These are phyloP conservation scores for Trichacis sp. DNA, from an alignment of 2,888 invertebrate species.

Conservation along the genomic window DNA sequence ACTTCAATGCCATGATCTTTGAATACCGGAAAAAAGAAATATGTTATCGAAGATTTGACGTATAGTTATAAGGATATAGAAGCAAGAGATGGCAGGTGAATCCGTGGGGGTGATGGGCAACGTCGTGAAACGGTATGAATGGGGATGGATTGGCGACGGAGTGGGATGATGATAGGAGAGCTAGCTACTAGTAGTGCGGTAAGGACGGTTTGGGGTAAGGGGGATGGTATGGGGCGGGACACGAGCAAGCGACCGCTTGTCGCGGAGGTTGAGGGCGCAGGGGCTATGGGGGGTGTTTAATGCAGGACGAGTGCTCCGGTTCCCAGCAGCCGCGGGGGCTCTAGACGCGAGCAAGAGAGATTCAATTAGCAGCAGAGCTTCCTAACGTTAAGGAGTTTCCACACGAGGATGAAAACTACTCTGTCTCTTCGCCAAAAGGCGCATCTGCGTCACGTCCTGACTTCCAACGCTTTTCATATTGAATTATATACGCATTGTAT, in stretches of 20 bases:
- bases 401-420: conserved; percentile 51
- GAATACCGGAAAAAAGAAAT: too few relatives aligned
- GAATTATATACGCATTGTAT: too few relatives aligned
- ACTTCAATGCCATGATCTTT: too few relatives aligned
- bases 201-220: conserved; percentile 29
- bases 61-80: too few relatives aligned
- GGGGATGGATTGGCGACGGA: neutral
- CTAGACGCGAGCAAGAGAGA: conserved; percentile 67
- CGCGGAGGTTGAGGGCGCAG: conserved; percentile 59
- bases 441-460: conserved; percentile 4
- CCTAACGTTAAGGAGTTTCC: conserved; percentile 66
- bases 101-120: conserved; percentile 6
- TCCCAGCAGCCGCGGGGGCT: conserved; percentile 67
- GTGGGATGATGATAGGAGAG: conserved; percentile 23
- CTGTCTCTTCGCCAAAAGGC: conserved; percentile 28
- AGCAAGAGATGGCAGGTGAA: conserved; percentile 11
- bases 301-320: conserved; percentile 67
- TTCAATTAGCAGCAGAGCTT: conserved; percentile 69
- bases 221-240: conserved; percentile 45
- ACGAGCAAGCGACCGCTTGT: conserved; percentile 53
- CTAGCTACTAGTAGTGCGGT: conserved; percentile 25
- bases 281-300: conserved; percentile 65
- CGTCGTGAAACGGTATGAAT: conserved; percentile 4
- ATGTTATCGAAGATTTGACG: too few relatives aligned
- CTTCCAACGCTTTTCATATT: neutral